Evolutionary conservation across 2,888 invertebrate species (phyloP), one percentile per base, ranked within the genome.

Genomic region (Standfussiana lucernea): DNA sequence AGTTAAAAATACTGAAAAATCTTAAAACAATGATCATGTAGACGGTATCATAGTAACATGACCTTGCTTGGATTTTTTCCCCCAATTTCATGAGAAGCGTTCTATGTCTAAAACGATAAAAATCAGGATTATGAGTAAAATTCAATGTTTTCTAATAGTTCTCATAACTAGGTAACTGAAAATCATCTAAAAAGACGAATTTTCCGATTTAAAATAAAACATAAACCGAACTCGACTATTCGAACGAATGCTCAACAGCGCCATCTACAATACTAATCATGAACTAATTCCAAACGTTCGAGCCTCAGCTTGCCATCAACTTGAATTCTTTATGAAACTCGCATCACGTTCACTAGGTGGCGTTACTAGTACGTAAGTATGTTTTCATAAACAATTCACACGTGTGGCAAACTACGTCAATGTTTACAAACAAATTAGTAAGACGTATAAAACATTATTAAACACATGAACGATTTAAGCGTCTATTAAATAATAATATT

Each of bases 341-440:
- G 10, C 15, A 61, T 11, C 37, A 45, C 21, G 24, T 32, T 65
- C 61, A 42, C 73, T 78, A 85, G 85, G 76, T 86, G 87, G 87
- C 85, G 85, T 6, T 74, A 28, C 64, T 8, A 32, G 71, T 50
- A 24, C 61, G 1, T 35, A 6, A 32, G 11, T n/a, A 53, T 47
- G 59, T 72, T 69, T 75, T 61, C 13, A 3, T 64, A 69, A 62
- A 47, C 56, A 59, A 65, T 69, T 64, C 74, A 72, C 86, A 84
- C 86, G 83, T 83, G 86, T 82, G 59, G 61, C 59, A 40, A 35
- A 13, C 13, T 68, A 68, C 72, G 83, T 66, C 72, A 83, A 73
- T 87, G 87, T 87, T 87, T 87, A 88, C 81, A 87, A 88, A 87
- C 87, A 88, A 83, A 85, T 80, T 74, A 79, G 69, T 80, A 78